These are phyloP conservation scores for Hyles lineata DNA, from an alignment of 2,888 invertebrate genomes.

Conservation along the genomic window DNA sequence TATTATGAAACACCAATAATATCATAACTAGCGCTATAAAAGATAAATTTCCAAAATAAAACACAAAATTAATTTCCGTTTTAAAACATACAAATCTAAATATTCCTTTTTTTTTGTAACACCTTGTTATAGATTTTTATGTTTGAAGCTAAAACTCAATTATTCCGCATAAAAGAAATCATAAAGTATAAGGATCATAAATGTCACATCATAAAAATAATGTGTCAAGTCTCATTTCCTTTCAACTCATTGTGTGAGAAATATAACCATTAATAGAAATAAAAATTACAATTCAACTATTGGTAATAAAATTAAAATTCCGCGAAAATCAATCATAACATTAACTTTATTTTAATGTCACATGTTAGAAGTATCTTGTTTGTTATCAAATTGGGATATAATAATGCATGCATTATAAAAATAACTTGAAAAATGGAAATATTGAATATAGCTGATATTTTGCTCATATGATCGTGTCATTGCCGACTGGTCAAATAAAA, in stretches of 20 bases:
- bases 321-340: constrained; percentile 5
- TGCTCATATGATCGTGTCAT: neutral
- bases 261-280: neutral
- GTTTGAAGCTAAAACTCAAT: neutral
- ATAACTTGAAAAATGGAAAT: neutral
- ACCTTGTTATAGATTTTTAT: constrained; percentile 1
- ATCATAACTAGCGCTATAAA: too few relatives aligned
- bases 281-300: neutral
- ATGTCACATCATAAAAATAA: neutral
- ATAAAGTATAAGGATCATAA: constrained; percentile 2
- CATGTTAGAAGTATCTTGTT: neutral
- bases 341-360: neutral
- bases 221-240: neutral
- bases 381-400: neutral
- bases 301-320: neutral
- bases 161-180: constrained; percentile 6
- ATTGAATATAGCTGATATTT: neutral
- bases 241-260: neutral
- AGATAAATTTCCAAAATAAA: too few relatives aligned
- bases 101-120: neutral
- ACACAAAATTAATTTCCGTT: too few relatives aligned
- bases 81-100: neutral
- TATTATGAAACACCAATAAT: too few relatives aligned
- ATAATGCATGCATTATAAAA: neutral
- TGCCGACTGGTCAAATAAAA: neutral